These are phyloP conservation scores for Holacanthella duospinosa DNA, from an alignment of 2,888 invertebrate species.

Conservation along the genomic window DNA sequence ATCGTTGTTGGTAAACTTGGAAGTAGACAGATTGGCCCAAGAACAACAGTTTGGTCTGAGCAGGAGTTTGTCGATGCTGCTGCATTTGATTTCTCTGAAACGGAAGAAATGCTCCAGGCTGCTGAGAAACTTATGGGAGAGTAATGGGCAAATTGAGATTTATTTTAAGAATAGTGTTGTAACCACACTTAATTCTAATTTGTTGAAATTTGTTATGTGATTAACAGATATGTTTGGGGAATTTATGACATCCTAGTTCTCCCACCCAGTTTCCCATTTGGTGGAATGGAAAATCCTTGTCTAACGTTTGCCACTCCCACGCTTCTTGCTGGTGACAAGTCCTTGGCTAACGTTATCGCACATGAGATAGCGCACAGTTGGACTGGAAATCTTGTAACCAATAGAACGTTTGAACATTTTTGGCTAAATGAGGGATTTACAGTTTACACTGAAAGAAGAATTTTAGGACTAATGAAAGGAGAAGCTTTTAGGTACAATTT, in stretches of 20 bases:
- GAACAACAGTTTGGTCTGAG: conserved; percentile 83
- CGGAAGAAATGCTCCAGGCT: conserved; percentile 65
- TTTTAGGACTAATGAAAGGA: conserved; percentile 59
- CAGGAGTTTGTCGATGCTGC: conserved; percentile 68
- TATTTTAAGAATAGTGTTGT: background rate
- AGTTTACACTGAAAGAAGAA: conserved; percentile 80
- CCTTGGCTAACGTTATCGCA: conserved; percentile 77
- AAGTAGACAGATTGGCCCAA: conserved; percentile 61
- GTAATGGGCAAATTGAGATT: conserved; percentile 13
- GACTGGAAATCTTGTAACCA: conserved; percentile 91
- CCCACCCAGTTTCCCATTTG: conserved; percentile 87
- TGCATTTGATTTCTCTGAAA: conserved; percentile 80
- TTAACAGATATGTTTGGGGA: conserved; percentile 72
- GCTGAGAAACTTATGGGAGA: conserved; percentile 72
- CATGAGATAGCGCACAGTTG: conserved; percentile 94
- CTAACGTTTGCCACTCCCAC: conserved; percentile 92
- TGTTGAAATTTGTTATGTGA: background rate
- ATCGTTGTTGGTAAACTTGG: conserved; percentile 76
- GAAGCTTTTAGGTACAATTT: conserved; percentile 41
- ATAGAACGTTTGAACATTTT: conserved; percentile 85
- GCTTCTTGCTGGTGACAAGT: conserved; percentile 79
- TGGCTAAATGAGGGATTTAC: conserved; percentile 97
- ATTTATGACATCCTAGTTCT: conserved; percentile 79
- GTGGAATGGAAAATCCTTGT: conserved; percentile 97
- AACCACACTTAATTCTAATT: background rate